Percentiles rank a stretch among this genome's conserved stretches.
These are phyloP conservation scores for Trichonephila clavata DNA, from an alignment of 1,140 invertebrate genomes.

Conservation along the genomic window DNA sequence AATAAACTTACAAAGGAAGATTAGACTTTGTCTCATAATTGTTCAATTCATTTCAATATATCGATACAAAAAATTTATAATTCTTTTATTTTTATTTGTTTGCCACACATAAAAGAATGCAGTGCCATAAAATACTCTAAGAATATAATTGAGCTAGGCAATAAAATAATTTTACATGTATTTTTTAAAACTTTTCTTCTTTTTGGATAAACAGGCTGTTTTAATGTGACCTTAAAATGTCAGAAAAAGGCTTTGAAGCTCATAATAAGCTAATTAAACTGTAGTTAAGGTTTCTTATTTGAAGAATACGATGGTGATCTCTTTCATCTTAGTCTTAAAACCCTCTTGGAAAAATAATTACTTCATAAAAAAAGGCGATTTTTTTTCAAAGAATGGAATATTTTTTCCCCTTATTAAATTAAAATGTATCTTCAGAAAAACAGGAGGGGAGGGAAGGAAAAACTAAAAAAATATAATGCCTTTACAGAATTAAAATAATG, in stretches of 20 bases:
- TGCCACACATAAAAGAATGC: too few relatives aligned
- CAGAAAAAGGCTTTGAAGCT: not conserved
- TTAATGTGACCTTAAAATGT: not conserved
- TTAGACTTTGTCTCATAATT: too few relatives aligned
- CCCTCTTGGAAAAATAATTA: not conserved
- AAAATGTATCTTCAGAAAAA: not conserved
- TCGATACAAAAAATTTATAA: too few relatives aligned
- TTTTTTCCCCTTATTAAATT: not conserved
- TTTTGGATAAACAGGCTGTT: not conserved
- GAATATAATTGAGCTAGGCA: too few relatives aligned
- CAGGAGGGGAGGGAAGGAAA: too few relatives aligned
- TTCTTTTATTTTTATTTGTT: too few relatives aligned
- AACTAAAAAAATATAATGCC: too few relatives aligned
- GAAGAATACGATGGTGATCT: not conserved
- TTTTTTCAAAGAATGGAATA: not conserved
- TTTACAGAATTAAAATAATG: too few relatives aligned
- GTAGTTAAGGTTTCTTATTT: not conserved
- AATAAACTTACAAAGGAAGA: too few relatives aligned
- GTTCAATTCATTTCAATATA: too few relatives aligned
- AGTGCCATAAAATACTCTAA: too few relatives aligned
- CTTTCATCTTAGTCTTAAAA: not conserved
- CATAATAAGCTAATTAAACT: conserved; percentile 5
- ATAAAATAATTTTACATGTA: too few relatives aligned
- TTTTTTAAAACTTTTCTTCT: not conserved
- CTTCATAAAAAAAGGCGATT: not conserved